A percentile compares a stretch with the other conserved stretches of the same genome.
Evolutionary conservation across 92 coral and sea anemone species (phyloP).

Genomic region (Meandrina meandrites): DNA sequence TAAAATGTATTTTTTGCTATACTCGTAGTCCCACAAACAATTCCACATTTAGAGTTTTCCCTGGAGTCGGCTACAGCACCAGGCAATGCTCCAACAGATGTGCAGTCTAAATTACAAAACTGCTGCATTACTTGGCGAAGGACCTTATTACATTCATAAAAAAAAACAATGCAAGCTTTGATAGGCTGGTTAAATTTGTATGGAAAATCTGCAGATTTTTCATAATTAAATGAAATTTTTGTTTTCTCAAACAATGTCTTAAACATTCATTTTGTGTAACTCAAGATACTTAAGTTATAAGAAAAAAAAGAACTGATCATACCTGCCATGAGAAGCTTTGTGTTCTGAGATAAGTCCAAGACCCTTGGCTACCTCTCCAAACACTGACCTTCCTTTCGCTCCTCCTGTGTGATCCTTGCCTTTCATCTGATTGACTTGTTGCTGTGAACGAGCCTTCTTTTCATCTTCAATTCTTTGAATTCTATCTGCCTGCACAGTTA

Average conservation of each 20-base stretch:
- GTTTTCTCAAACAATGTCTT: too few relatives aligned
- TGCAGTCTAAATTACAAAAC: too few relatives aligned
- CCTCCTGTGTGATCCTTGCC: constrained; percentile 49
- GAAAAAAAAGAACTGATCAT: not conserved
- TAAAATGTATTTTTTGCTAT: too few relatives aligned
- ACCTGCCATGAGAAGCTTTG: constrained; percentile 65
- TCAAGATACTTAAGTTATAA: not conserved
- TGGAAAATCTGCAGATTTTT: not conserved
- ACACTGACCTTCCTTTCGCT: constrained; percentile 57
- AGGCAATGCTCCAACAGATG: too few relatives aligned
- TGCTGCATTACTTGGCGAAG: too few relatives aligned
- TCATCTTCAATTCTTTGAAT: constrained; percentile 57
- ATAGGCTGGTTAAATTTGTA: not conserved
- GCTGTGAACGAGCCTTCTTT: constrained; percentile 45
- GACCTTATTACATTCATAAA: too few relatives aligned
- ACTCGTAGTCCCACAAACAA: too few relatives aligned
- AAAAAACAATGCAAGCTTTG: not conserved
- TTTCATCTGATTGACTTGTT: constrained; percentile 34
- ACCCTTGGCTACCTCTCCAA: constrained; percentile 55
- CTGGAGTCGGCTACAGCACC: too few relatives aligned
- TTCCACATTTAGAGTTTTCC: too few relatives aligned
- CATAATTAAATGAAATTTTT: too few relatives aligned
- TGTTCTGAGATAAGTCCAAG: constrained; percentile 55
- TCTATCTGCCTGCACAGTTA: constrained; percentile 57
- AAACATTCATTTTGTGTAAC: too few relatives aligned